Evolutionary conservation across 2,888 invertebrate genomes (phyloP).

Genomic region (Lasioglossum villosulum): DNA sequence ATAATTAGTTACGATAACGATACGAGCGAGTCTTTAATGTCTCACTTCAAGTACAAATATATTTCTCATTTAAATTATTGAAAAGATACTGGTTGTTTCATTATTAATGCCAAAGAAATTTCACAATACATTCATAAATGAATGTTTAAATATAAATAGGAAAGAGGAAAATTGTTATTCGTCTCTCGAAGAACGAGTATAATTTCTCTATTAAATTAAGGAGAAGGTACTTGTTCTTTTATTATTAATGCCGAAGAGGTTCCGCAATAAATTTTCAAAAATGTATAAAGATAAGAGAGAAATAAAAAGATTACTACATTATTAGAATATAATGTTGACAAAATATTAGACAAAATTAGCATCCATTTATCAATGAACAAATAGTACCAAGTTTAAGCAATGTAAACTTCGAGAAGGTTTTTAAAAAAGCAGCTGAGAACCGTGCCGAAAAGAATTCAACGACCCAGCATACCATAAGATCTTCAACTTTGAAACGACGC

Average conservation of each 20-base stretch:
- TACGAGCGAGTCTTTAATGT: neutral
- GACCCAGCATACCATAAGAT: no score
- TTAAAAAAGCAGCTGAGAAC: no score
- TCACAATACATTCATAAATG: neutral
- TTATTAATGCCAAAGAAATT: neutral
- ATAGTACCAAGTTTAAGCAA: no score
- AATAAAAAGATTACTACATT: neutral
- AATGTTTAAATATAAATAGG: neutral
- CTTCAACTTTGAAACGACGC: no score
- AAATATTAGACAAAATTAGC: no score
- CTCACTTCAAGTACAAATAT: neutral
- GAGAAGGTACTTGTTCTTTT: neutral
- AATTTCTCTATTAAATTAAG: neutral
- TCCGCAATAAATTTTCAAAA: neutral
- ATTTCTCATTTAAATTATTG: neutral
- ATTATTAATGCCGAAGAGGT: neutral
- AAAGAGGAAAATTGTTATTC: neutral
- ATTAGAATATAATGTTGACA: no score
- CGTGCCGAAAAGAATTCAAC: no score
- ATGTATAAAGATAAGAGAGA: neutral
- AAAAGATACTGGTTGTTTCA: neutral
- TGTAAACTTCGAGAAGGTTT: no score
- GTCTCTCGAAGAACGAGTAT: neutral
- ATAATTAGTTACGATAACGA: constrained; percentile 8
- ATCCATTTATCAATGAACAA: no score